Conservation (phyloP, 2,888 invertebrate species). For the Trissolcus brochymenae region DNA sequence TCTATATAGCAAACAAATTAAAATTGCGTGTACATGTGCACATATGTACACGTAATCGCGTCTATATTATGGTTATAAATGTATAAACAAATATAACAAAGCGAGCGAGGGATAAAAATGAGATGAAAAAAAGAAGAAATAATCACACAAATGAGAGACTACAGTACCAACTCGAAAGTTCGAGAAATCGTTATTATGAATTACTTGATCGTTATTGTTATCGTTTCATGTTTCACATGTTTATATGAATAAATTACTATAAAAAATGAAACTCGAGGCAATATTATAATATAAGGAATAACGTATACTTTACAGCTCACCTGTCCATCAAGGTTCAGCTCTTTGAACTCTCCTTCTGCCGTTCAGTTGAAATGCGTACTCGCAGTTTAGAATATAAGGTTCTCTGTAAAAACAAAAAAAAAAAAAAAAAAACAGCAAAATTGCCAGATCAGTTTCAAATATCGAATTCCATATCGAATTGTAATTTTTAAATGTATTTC, state of each 20-base stretch:
- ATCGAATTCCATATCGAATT: too few species aligned
- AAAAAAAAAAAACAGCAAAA: not conserved
- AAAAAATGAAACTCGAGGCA: constrained; percentile 23
- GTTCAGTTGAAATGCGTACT: not conserved
- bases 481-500: too few species aligned
- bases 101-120: too few species aligned
- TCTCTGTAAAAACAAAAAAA: not conserved
- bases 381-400: not conserved
- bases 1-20: constrained; percentile 39
- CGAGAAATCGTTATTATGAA: constrained; percentile 53
- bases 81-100: constrained; percentile 7
- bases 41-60: constrained; percentile 21
- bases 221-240: constrained; percentile 52
- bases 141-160: constrained; percentile 34
- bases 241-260: constrained; percentile 46
- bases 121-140: too few species aligned
- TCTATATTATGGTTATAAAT: constrained; percentile 17
- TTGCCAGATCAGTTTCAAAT: too few species aligned
- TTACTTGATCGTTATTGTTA: constrained; percentile 52
- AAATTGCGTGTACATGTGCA: constrained; percentile 20
- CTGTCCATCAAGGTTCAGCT: constrained; percentile 10
- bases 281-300: constrained; percentile 38
- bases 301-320: constrained; percentile 30
- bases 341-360: not conserved
- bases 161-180: constrained; percentile 56